phyloP scores from a whole-genome alignment of 2,797 vertebrate species.

The Coregonus suidteri region DNA sequence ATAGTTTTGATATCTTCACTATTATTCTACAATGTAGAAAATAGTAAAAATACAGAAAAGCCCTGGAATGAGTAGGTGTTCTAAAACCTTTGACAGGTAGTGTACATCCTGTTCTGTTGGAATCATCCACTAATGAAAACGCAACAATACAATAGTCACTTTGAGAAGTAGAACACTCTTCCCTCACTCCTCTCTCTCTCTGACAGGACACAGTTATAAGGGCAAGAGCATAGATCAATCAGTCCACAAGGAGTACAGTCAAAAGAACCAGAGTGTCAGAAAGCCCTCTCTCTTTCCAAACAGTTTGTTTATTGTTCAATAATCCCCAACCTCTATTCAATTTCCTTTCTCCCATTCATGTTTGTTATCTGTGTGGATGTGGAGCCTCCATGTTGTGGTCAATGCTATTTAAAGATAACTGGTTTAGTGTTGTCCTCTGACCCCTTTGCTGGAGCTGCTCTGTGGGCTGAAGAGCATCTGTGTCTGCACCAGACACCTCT shows the following conservation, averaged over 20 bases:
- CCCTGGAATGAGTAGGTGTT: no score
- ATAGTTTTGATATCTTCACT: no score
- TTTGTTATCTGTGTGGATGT: background rate
- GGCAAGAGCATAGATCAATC: background rate
- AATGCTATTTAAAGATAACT: background rate
- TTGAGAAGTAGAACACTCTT: background rate
- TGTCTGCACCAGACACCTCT: background rate
- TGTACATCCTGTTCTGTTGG: background rate
- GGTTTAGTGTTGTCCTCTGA: background rate
- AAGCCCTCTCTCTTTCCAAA: background rate
- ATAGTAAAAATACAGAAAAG: no score
- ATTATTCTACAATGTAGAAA: no score
- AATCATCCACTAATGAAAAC: background rate
- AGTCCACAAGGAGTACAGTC: background rate
- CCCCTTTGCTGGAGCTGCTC: background rate
- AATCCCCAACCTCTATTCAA: background rate
- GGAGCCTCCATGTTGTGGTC: background rate
- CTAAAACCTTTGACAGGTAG: no score
- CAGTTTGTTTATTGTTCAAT: background rate
- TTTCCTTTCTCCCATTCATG: background rate
- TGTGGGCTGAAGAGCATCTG: background rate
- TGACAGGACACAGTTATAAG: background rate
- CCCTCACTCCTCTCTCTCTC: background rate
- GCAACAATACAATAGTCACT: background rate
- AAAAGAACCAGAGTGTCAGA: background rate